Evolutionary conservation across 1,140 invertebrate species (phyloP), one percentile per base, ranked within the genome.

Genomic region (Musca domestica): DNA sequence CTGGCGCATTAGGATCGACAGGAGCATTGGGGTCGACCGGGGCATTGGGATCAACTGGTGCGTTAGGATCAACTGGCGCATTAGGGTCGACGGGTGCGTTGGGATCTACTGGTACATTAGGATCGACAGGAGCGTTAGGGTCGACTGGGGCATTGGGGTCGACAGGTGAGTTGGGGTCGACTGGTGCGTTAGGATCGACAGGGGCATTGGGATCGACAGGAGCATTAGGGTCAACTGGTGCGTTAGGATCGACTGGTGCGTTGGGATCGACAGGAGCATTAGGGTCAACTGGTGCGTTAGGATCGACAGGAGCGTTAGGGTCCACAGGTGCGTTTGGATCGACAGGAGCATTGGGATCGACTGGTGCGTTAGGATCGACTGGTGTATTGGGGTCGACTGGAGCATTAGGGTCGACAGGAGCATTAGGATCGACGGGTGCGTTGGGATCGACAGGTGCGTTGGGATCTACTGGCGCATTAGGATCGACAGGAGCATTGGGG

Each of bases 11-110:
- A 5, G 49, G 25, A 64, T 52, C 1, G 47, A 70, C 63, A 27
- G 70, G 54, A 19, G 70, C 17, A n/a, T 67, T 70, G 1, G 71
- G 71, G 0, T 67, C 67, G 1, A 69, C 69, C 30, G 72, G 67
- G 9, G 69, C 67, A 47, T 65, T 69, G 15, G 69, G 67, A 46
- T 65, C 67, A 19, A 64, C 71, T 14, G 71, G 56, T 19, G 48
- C 25, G 20, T 54, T 66, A 9, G 48, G 65, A 41, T n/a, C 19
- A 17, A 20, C 51, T 56, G 34, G 15, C 6, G 69, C 64, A 9
- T 67, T 58, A n/a, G 66, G 30, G 41, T 67, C 41, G 2, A 34
- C 51, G 19, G 52, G 17, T 2, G 69, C 64, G 14, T 68, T 66
- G 0, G 65, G 68, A 17, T 67, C 65, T 2, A 49, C 56, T 1